Base-by-base conservation (phyloP, 2,113 vertebrate species). In the Oxyruncus cristatus region DNA sequence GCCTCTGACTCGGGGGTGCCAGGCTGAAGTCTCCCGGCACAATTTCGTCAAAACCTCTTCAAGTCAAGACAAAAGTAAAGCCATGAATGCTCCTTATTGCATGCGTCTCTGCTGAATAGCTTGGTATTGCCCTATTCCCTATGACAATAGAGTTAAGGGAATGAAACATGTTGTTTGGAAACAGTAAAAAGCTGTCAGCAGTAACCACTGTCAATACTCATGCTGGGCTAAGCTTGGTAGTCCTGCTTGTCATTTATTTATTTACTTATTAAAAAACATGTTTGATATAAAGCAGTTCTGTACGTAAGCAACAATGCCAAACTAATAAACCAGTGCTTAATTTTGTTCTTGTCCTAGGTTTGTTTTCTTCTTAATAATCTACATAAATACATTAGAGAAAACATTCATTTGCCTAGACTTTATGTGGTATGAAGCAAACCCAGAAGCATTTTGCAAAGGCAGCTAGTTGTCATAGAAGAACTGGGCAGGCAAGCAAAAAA, bases 131-230 rank as follows among this genome's bases (percentile, higher is more conserved):
- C 70, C 67, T 92, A 63, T 82, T 97, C 35, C 87, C 73, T 85
- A 5, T 96, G 97, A 97, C 95, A 97, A 96, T 94, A 70, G 94
- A 96, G 84, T 95, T 92, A 95, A 96, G 73, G 66, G 92, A 96
- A 97, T 93, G 92, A 96, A 97, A 97, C 81, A 95, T 95, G 78
- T 95, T 95, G 90, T 93, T 78, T 97, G 96, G 95, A 96, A 96
- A 95, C 63, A 95, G 88, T 61, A 97, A 93, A 95, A 97, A 94
- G 95, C 93, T 97, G 94, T 97, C 94, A 93, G 93, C 93, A 86
- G 67, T 77, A 96, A 94, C 96, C 80, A 95, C 88, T 94, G 95
- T 95, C 88, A 96, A 89, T 96, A 94, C 52, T 88, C 93, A 88
- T 92, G 89, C 94, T 95, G 95, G 65, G 89, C 87, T 92, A 68